These are phyloP conservation scores for Tuta absoluta DNA, from an alignment of 2,888 invertebrate species.

Conservation along the genomic window DNA sequence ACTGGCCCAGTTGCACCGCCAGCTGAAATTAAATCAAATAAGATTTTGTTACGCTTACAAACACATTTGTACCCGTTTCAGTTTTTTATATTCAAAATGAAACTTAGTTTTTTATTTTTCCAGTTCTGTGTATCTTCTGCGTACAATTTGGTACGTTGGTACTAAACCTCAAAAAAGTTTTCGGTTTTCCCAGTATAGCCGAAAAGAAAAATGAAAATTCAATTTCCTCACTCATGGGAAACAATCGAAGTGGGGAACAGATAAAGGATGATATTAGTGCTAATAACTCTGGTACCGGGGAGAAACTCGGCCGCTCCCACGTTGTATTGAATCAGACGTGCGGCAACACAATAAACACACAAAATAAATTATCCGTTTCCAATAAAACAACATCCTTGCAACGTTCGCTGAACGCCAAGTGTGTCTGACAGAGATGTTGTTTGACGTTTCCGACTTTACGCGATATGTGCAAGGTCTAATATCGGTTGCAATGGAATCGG, in stretches of 20 bases:
- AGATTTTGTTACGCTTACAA: slow-evolving; percentile 28
- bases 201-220: slow-evolving; percentile 26
- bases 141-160: slow-evolving; percentile 16
- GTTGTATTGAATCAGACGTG: slow-evolving; percentile 64
- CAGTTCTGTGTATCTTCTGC: slow-evolving; percentile 33
- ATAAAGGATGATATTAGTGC: slow-evolving; percentile 28
- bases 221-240: slow-evolving; percentile 28
- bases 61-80: slow-evolving; percentile 27
- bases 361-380: slow-evolving; percentile 78
- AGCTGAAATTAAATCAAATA: slow-evolving; percentile 27
- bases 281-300: slow-evolving; percentile 48
- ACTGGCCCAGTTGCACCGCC: slow-evolving; percentile 24
- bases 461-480: slow-evolving; percentile 37
- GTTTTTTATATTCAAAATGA: slow-evolving; percentile 41
- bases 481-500: slow-evolving; percentile 35
- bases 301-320: slow-evolving; percentile 58
- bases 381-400: slow-evolving; percentile 74
- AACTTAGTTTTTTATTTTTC: slow-evolving; percentile 39
- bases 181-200: slow-evolving; percentile 32
- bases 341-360: slow-evolving; percentile 74
- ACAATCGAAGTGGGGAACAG: slow-evolving; percentile 22
- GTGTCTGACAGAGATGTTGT: slow-evolving; percentile 34
- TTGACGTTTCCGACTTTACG: slow-evolving; percentile 45
- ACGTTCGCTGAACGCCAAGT: slow-evolving; percentile 54
- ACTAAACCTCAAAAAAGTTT: slow-evolving; percentile 37